These are phyloP conservation scores for Drosophila parabipectinata DNA, from an alignment of 1,140 invertebrate genomes.

Conservation along the genomic window DNA sequence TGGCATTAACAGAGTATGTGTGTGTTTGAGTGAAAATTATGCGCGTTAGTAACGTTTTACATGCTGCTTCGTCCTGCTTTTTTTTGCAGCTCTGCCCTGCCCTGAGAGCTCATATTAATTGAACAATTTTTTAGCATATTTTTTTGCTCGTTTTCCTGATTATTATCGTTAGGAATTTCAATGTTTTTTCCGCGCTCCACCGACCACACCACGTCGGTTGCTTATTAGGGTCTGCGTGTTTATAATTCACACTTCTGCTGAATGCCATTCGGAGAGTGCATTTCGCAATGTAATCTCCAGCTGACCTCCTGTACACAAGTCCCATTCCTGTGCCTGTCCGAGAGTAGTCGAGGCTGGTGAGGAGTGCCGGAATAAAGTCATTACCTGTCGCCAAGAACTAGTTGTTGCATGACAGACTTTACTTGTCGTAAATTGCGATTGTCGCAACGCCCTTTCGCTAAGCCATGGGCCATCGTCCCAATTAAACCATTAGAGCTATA, in stretches of 20 bases:
- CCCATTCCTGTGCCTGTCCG: not conserved
- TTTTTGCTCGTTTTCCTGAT: constrained; percentile 66
- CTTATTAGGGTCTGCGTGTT: constrained; percentile 73
- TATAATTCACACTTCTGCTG: constrained; percentile 76
- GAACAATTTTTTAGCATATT: constrained; percentile 71
- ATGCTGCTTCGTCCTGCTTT: constrained; percentile 25
- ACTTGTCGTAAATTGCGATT: constrained; percentile 49
- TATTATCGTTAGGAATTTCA: constrained; percentile 57
- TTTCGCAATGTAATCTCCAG: constrained; percentile 47
- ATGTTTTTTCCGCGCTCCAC: constrained; percentile 23
- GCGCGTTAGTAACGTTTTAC: constrained; percentile 64
- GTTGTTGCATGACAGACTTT: constrained; percentile 59
- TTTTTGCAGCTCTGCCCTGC: not conserved
- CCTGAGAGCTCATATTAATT: constrained; percentile 70
- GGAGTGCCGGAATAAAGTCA: constrained; percentile 56
- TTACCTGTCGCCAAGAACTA: constrained; percentile 50
- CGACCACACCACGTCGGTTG: constrained; percentile 31
- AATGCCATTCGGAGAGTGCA: constrained; percentile 54
- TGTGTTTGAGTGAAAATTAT: constrained; percentile 62
- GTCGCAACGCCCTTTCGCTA: constrained; percentile 36
- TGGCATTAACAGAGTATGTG: constrained; percentile 53
- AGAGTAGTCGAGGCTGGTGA: not conserved
- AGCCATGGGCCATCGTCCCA: not conserved
- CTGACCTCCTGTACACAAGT: not conserved
- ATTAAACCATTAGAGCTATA: constrained; percentile 24